Evolutionary conservation across 2,797 vertebrate species (phyloP).

Genomic region (Molossus alvarezi): DNA sequence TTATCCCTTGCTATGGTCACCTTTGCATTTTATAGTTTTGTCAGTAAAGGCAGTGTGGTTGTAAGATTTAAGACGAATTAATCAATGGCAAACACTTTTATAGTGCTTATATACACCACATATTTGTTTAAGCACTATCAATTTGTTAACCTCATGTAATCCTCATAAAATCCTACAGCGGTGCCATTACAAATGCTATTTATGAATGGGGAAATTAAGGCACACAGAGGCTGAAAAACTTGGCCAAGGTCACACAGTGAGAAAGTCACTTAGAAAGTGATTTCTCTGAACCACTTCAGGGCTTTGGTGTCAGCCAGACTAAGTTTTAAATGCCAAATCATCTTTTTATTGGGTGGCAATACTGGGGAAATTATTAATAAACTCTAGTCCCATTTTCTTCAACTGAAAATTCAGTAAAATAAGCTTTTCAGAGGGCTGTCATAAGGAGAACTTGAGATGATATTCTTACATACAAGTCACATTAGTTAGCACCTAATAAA

Average conservation of each 20-base stretch:
- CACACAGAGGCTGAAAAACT: not conserved
- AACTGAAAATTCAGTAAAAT: not conserved
- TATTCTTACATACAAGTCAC: not conserved
- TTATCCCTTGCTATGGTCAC: not conserved
- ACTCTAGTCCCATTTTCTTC: not conserved
- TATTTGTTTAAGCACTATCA: not conserved
- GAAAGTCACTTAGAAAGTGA: accelerated
- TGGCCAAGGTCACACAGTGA: not conserved
- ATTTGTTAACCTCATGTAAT: not conserved
- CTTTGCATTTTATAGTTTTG: not conserved
- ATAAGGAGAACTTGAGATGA: not conserved
- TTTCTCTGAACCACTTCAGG: not conserved
- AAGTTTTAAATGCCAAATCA: not conserved
- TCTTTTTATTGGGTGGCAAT: not conserved
- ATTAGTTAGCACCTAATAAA: not conserved
- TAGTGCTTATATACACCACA: not conserved
- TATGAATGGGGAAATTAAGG: not conserved
- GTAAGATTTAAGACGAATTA: not conserved
- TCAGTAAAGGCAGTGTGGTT: not conserved
- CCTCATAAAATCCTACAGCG: not conserved
- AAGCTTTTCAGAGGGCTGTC: not conserved
- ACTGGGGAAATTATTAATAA: not conserved
- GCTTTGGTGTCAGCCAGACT: not conserved
- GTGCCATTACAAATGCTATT: not conserved
- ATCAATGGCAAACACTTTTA: not conserved